Evolutionary conservation across 2,113 vertebrate species (phyloP), one percentile per base, ranked within the genome.

Genomic region (Peromyscus leucopus): DNA sequence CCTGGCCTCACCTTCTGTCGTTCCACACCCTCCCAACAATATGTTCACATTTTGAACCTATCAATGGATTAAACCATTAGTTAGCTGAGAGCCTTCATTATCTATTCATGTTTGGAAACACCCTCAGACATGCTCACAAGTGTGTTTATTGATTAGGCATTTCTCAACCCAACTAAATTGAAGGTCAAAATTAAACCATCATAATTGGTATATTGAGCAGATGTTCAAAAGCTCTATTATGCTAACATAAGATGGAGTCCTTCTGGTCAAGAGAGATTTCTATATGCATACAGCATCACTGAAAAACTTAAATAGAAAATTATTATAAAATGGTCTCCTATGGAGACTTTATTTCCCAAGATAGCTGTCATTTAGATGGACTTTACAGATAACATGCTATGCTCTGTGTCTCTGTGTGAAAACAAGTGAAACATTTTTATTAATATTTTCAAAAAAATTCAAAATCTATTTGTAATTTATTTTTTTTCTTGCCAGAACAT

Each of bases 381-480:
- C 22, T 71, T 69, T 26, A 55, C 2, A n/a, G 65, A 1, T 39
- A 72, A 0, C 28, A 5, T 74, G 12, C 19, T 42, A 71, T 48
- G 39, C 39, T 65, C 21, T 48, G 4, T 75, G 61, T n/a, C 2
- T 61, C 11, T 90, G 10, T 85, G 46, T 80, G 59, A 83, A 85
- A 76, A 93, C 2, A 8, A 10, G 12, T 31, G 31, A 76, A n/a
- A 55, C 15, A 22, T 72, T 93, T 84, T 65, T 59, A 82, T 90
- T 59, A 24, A 91, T 65, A 4, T 72, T 2, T 55, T 91, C 24
- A 89, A 33, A 39, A 39, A 57, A 84, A 80, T 85, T 65, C 7
- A 82, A 75, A 97, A 76, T 89, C 59, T 42, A 86, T 55, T 92
- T 98, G 48, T 82, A 46, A 78, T 78, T 48, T 83, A 17, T 75